phyloP scores from a whole-genome alignment of 2,113 vertebrate species.

The Apteryx mantelli region DNA sequence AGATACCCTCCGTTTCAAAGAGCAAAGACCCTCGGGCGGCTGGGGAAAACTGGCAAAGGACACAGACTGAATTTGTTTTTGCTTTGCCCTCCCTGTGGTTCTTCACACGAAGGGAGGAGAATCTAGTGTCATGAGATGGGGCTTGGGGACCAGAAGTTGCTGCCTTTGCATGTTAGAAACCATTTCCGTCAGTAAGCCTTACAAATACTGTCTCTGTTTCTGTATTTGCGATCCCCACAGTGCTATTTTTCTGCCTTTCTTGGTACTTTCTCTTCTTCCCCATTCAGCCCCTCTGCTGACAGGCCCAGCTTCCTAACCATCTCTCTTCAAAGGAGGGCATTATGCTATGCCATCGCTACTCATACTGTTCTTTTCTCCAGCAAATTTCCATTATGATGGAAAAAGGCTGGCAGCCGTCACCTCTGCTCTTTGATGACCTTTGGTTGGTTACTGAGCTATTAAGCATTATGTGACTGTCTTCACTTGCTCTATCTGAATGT shows the following conservation, averaged over 20 bases:
- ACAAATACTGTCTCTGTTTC: background rate
- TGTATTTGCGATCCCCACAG: conserved; percentile 11
- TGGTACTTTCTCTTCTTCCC: conserved; percentile 49
- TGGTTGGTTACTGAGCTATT: conserved; percentile 1
- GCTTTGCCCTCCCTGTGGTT: background rate
- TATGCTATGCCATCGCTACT: conserved; percentile 5
- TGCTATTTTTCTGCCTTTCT: conserved; percentile 53
- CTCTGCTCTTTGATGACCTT: conserved; percentile 37
- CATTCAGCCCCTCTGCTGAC: background rate
- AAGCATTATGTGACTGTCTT: conserved; percentile 16
- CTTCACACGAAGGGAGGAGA: background rate
- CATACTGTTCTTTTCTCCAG: conserved; percentile 3
- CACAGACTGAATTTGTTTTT: background rate
- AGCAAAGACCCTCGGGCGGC: conserved; percentile 14
- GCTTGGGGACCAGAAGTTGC: background rate
- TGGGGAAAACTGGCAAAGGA: background rate
- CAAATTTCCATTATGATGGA: background rate
- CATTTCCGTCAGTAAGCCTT: conserved; percentile 18
- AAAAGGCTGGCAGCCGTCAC: background rate
- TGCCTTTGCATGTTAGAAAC: conserved; percentile 4
- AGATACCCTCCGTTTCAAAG: conserved; percentile 38
- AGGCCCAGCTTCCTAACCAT: background rate
- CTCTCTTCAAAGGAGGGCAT: conserved; percentile 23
- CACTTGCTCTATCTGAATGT: background rate
- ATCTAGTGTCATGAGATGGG: background rate